Percentiles rank a stretch among this genome's conserved stretches.
Conservation (phyloP, 1,140 invertebrate species). For the Thereuonema tuberculata region DNA sequence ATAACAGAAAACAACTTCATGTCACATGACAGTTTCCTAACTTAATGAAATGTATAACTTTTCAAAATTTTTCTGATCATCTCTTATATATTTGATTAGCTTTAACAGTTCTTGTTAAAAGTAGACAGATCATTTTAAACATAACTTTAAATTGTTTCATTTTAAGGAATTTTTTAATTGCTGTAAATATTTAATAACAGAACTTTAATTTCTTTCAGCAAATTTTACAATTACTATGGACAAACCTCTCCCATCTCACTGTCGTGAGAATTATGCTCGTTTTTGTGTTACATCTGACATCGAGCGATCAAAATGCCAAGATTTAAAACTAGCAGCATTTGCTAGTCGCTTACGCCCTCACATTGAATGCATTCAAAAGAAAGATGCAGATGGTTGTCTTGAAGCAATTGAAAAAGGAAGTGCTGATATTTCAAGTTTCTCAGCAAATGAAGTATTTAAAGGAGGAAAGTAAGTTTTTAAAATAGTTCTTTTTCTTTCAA, state of each 20-base stretch:
- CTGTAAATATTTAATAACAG: no score
- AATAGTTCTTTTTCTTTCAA: not conserved
- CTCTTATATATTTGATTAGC: no score
- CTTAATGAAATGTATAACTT: no score
- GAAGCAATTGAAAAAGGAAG: constrained; percentile 42
- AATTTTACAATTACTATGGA: constrained; percentile 66
- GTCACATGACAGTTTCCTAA: no score
- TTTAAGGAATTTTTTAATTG: no score
- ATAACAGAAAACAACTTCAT: no score
- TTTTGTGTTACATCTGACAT: constrained; percentile 47
- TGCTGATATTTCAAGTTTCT: constrained; percentile 53
- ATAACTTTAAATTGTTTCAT: no score
- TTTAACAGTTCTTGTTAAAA: no score
- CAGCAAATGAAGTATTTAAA: constrained; percentile 51
- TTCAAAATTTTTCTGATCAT: no score
- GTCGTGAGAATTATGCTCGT: constrained; percentile 38
- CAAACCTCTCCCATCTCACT: constrained; percentile 37
- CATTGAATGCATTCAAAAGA: constrained; percentile 46
- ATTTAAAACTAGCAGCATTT: constrained; percentile 48
- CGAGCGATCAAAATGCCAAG: constrained; percentile 49
- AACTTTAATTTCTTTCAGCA: no score
- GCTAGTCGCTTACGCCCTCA: constrained; percentile 54
- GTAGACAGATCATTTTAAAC: no score
- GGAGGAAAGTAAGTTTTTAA: constrained; percentile 42
- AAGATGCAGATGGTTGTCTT: constrained; percentile 45